Conservation (phyloP, 2,888 invertebrate species). For the Thelaira solivaga region DNA sequence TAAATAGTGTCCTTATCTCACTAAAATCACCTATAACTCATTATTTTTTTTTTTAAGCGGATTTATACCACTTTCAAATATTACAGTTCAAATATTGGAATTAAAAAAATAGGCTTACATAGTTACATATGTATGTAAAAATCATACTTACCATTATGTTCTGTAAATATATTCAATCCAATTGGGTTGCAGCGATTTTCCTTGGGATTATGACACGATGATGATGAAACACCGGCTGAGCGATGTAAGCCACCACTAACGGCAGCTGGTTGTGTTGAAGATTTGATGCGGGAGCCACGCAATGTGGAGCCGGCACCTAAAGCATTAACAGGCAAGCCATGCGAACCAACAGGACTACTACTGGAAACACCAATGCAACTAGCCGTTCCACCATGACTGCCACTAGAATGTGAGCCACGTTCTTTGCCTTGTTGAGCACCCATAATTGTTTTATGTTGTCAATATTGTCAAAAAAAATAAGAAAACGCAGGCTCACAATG, state of each 20-base stretch:
- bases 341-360: conserved; percentile 72
- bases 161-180: conserved; percentile 94
- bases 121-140: neutral
- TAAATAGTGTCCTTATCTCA: no score
- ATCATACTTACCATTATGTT: conserved; percentile 90
- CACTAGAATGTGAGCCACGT: conserved; percentile 80
- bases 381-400: conserved; percentile 71
- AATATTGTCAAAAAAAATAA: neutral
- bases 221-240: conserved; percentile 44
- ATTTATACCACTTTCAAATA: no score
- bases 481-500: conserved; percentile 14
- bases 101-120: neutral
- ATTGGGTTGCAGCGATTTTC: conserved; percentile 82
- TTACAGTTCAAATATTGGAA: neutral
- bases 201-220: conserved; percentile 79
- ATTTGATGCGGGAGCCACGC: conserved; percentile 85
- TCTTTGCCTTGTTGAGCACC: conserved; percentile 97
- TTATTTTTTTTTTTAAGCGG: no score
- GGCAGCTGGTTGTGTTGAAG: conserved; percentile 68
- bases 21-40: no score
- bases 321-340: conserved; percentile 73
- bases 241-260: conserved; percentile 64
- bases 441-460: conserved; percentile 78
- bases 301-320: conserved; percentile 80
- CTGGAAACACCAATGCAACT: conserved; percentile 80